A percentile compares a stretch with the other conserved stretches of the same genome.
These are phyloP conservation scores for Lasioglossum calceatum DNA, from an alignment of 2,888 invertebrate species.

Conservation along the genomic window DNA sequence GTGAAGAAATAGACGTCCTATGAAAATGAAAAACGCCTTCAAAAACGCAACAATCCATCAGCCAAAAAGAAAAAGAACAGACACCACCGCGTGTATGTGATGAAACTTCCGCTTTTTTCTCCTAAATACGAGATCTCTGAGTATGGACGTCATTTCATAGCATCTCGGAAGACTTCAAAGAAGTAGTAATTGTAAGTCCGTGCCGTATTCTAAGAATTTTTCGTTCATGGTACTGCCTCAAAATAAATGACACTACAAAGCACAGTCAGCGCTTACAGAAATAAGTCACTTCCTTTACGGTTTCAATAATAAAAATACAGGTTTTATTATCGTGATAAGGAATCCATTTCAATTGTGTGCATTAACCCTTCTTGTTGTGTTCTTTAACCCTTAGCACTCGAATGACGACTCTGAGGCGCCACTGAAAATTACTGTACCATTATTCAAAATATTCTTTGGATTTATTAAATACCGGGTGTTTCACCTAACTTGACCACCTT, in stretches of 20 bases:
- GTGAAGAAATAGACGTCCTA: background rate
- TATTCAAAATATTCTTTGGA: too few species aligned
- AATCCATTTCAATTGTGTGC: background rate
- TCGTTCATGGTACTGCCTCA: background rate
- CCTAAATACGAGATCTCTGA: background rate
- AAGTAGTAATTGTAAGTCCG: background rate
- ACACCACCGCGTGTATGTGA: background rate
- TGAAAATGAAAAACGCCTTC: background rate
- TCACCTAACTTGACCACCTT: too few species aligned
- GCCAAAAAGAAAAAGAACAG: background rate
- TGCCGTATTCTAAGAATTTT: background rate
- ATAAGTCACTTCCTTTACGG: background rate
- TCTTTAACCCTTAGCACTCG: too few species aligned
- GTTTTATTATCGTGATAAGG: background rate
- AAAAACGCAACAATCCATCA: background rate
- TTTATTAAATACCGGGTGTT: too few species aligned
- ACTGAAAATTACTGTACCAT: too few species aligned
- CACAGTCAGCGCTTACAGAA: background rate
- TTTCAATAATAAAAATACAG: background rate
- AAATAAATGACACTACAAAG: background rate
- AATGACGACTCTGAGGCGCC: too few species aligned
- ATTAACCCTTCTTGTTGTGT: background rate
- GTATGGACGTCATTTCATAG: background rate
- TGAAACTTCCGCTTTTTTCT: background rate
- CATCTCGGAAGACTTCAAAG: conserved; percentile 1